Evolutionary conservation across 2,113 vertebrate genomes (phyloP), one percentile per base, ranked within the genome.

Genomic region (Charadrius vociferus): DNA sequence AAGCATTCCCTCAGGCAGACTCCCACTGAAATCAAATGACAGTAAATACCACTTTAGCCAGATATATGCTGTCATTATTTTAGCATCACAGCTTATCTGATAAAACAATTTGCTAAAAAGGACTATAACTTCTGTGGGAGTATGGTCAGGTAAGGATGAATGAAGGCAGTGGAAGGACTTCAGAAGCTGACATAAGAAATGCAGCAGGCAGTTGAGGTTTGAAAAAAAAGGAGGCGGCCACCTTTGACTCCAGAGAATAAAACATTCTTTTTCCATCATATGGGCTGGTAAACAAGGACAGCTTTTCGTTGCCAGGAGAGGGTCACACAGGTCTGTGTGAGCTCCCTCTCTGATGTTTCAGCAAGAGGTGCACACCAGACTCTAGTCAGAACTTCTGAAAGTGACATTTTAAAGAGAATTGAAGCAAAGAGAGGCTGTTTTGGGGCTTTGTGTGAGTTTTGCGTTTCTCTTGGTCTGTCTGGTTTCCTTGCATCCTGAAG

Each of bases 221-320:
- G 55, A 61, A 88, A 86, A 30, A 43, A 63, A 79, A 67, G 21
- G 17, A 73, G 6, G 12, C 5, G 3, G 23, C 5, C 3, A 8
- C 56, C 21, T 62, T 80, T 82, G 20, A 41, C 43, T 39, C 4
- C 17, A 39, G 70, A 58, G 32, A 59, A 63, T 36, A 53, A 72
- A 75, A 21, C 5, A 36, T 3, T 56, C 27, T 45, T 58, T 39
- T 30, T 5, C 10, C 9, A 3, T 22, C 2, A 0, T 23, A 18
- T 27, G 21, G 32, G 14, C 30, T 4, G 3, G 26, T 45, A 53
- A 39, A 55, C 16, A 81, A 59, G 27, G 14, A 67, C 7, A 1
- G 21, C 5, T 52, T 88, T 56, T 65, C 39, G 37, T 39, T 70
- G 18, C 4, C 5, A 18, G 41, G 19, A 50, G 16, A 67, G 13